A percentile compares a stretch with the other conserved stretches of the same genome.
Conservation (phyloP, 1,140 invertebrate genomes). For the Pristionchus pacificus region DNA sequence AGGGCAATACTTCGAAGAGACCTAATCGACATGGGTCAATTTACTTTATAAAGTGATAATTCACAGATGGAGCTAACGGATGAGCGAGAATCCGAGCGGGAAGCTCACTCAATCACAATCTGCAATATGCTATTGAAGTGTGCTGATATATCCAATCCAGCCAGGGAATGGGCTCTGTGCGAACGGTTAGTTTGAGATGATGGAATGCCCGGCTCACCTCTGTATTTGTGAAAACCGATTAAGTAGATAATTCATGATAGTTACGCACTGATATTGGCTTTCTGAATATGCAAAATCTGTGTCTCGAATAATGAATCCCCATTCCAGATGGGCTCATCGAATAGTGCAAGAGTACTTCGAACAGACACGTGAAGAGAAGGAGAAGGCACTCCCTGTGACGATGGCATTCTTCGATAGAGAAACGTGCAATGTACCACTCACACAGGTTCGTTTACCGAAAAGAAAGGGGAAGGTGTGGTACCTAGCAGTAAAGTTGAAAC, state of each 20-base stretch:
- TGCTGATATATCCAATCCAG: slow-evolving; percentile 55
- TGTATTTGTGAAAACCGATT: too few species aligned
- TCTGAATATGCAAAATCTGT: too few species aligned
- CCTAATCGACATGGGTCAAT: too few species aligned
- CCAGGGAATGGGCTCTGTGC: slow-evolving; percentile 53
- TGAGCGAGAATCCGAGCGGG: slow-evolving; percentile 42
- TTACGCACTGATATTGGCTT: too few species aligned
- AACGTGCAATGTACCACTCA: slow-evolving; percentile 55
- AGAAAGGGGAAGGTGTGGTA: slow-evolving; percentile 27
- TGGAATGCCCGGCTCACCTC: too few species aligned
- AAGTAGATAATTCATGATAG: too few species aligned
- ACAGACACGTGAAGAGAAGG: slow-evolving; percentile 52
- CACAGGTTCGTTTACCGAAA: slow-evolving; percentile 39
- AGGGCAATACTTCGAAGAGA: too few species aligned
- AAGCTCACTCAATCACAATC: slow-evolving; percentile 51
- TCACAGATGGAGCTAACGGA: slow-evolving; percentile 35
- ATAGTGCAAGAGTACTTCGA: slow-evolving; percentile 57
- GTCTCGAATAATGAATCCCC: too few species aligned
- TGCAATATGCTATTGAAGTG: slow-evolving; percentile 57
- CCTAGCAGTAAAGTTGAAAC: background rate
- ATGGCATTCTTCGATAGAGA: slow-evolving; percentile 57
- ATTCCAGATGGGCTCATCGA: slow-evolving; percentile 46
- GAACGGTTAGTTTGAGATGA: slow-evolving; percentile 20
- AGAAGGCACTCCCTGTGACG: slow-evolving; percentile 52
- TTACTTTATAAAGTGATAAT: too few species aligned